These are phyloP conservation scores for Anas platyrhynchos DNA, from an alignment of 2,113 vertebrate species.

Conservation along the genomic window DNA sequence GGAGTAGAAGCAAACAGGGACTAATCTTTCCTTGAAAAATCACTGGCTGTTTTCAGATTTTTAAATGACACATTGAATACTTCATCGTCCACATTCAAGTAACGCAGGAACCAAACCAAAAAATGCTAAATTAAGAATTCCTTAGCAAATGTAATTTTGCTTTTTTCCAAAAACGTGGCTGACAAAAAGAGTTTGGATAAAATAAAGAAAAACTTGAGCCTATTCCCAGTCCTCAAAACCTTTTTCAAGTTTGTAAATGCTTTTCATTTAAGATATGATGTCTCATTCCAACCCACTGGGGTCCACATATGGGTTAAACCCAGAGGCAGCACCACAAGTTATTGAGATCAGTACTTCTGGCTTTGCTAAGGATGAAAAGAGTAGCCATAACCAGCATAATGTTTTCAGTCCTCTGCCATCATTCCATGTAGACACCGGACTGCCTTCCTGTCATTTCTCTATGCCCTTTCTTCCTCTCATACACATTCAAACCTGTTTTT, in stretches of 20 bases:
- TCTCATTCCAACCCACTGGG: neutral
- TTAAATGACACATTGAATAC: neutral
- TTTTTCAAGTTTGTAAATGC: neutral
- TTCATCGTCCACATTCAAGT: neutral
- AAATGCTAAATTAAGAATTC: neutral
- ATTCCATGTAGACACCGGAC: neutral
- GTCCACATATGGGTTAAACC: neutral
- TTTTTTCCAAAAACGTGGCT: neutral
- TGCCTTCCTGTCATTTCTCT: neutral
- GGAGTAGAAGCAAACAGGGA: neutral
- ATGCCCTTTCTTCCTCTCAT: neutral
- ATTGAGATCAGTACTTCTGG: neutral
- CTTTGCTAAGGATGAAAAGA: neutral
- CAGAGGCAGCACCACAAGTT: neutral
- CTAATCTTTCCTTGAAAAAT: neutral
- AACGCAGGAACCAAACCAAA: neutral
- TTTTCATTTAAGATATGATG: neutral
- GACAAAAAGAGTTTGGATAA: neutral
- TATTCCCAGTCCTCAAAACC: neutral
- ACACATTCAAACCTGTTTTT: neutral
- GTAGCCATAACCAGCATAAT: fast-evolving
- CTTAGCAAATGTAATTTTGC: neutral
- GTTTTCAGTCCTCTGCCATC: neutral
- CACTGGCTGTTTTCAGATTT: neutral
- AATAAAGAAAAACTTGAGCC: neutral